Base-by-base conservation (phyloP, 2,113 vertebrate genomes). In the Scomber japonicus region DNA sequence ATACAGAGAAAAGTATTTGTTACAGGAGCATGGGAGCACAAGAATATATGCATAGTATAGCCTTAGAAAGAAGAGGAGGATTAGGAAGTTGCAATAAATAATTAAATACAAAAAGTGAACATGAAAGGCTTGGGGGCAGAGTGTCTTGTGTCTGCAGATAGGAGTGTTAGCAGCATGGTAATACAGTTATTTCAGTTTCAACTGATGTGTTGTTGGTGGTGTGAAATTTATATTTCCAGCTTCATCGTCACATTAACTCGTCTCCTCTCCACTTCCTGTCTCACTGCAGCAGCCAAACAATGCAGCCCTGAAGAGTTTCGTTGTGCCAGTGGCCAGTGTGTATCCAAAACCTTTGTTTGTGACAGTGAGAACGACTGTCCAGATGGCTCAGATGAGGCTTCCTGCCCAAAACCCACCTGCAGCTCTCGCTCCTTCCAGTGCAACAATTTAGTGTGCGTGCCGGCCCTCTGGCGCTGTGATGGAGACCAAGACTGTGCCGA, bases 301-400 rank as follows among this genome's bases (percentile, higher is more conserved):
- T 98, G 97, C 81, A 70, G 64, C 0, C 19, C 14, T 0, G 69
- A 62, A 0, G 91, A 97, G 79, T 97, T 97, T 83, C 93, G 59
- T 15, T 98, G 97, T 21, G 6, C 6, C 3, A 92, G 88, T 0
- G 96, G 96, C 2, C 94, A 94, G 72, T 98, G 97, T 54, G 65
- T 98, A 9, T 91, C 95, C 1, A 2, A 0, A 0, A 11, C 35
- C 1, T 98, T 96, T 2, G 78, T 95, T 35, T 98, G 97, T 1
- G 96, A 98, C 46, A 51, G 19, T 0, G 97, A 97, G 3, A 16
- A 4, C 0, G 97, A 98, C 84, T 98, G 97, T 46, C 12, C 84
- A 0, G 97, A 98, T 0, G 94, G 93, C 35, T 96, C 94, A 0
- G 97, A 98, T 0, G 97, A 98, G 88, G 80, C 5, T 0, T 35